Conservation (phyloP, 1,140 invertebrate genomes). For the Panagrolaimus sp. region DNA sequence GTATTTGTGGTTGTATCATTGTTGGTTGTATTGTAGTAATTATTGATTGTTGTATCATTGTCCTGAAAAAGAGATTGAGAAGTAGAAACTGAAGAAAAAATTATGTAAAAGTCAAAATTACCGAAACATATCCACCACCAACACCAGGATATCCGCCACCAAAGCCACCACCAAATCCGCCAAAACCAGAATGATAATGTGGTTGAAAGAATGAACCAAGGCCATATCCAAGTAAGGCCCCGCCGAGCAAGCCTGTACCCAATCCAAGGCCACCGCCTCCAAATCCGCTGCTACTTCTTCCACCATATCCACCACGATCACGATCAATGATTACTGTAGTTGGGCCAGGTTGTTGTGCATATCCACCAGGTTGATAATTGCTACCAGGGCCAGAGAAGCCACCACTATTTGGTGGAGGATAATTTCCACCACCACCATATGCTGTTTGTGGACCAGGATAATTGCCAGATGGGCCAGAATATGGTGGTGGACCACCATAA, state of each 20-base stretch:
- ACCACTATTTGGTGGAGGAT: background rate
- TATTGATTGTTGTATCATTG: conserved; percentile 44
- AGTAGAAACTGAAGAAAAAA: conserved; percentile 1
- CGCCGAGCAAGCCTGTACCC: conserved; percentile 25
- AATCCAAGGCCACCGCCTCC: conserved; percentile 26
- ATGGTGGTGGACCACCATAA: background rate
- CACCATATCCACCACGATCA: conserved; percentile 17
- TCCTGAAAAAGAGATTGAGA: conserved; percentile 21
- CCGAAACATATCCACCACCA: conserved; percentile 19
- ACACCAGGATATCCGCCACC: conserved; percentile 16
- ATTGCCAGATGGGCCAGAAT: background rate
- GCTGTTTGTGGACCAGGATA: background rate
- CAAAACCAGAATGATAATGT: conserved; percentile 25
- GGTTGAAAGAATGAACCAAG: conserved; percentile 40
- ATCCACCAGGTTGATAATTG: background rate
- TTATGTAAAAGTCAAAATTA: conserved; percentile 27
- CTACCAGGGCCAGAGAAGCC: no score
- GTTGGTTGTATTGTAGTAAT: conserved; percentile 38
- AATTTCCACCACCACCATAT: background rate
- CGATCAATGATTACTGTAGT: conserved; percentile 41
- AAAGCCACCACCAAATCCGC: conserved; percentile 28
- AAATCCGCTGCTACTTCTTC: conserved; percentile 7
- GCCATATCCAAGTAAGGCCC: conserved; percentile 34
- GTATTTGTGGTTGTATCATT: conserved; percentile 24
- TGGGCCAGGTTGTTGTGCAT: conserved; percentile 16